Evolutionary conservation across 2,888 invertebrate species (phyloP).

Genomic region (Melanostoma scalare): DNA sequence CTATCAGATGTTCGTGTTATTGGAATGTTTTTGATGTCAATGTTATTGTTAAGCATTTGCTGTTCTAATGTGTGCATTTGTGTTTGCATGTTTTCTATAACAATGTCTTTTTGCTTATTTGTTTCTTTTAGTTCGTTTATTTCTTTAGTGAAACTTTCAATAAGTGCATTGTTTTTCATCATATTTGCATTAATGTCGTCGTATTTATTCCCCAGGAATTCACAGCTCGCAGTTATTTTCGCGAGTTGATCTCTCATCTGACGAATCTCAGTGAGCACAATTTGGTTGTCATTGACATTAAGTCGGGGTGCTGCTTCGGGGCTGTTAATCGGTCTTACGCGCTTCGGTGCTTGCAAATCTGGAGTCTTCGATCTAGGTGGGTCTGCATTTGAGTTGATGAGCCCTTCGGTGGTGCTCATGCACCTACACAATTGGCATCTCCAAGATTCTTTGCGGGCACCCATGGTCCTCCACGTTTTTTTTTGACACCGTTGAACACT

Average conservation of each 20-base stretch:
- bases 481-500: constrained; percentile 1
- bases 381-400: too few species aligned
- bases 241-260: background rate
- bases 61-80: constrained; percentile 38
- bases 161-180: constrained; percentile 9
- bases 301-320: background rate
- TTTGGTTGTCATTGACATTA: background rate
- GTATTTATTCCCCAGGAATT: constrained; percentile 17
- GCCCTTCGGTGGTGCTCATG: background rate
- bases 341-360: too few species aligned
- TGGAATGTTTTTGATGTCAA: constrained; percentile 36
- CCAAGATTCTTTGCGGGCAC: background rate
- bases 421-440: background rate
- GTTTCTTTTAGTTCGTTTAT: constrained; percentile 18
- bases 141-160: constrained; percentile 8
- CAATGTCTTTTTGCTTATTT: constrained; percentile 26
- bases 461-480: constrained; percentile 25
- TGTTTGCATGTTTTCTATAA: constrained; percentile 34
- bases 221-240: constrained; percentile 9
- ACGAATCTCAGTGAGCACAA: background rate
- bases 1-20: constrained; percentile 19
- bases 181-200: constrained; percentile 15
- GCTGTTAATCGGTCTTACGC: too few species aligned
- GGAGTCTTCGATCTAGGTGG: too few species aligned
- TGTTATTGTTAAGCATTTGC: constrained; percentile 31